Percentiles rank a stretch among this genome's conserved stretches.
phyloP scores from a whole-genome alignment of 2,113 vertebrate species.

The Leptobrachium leishanense region DNA sequence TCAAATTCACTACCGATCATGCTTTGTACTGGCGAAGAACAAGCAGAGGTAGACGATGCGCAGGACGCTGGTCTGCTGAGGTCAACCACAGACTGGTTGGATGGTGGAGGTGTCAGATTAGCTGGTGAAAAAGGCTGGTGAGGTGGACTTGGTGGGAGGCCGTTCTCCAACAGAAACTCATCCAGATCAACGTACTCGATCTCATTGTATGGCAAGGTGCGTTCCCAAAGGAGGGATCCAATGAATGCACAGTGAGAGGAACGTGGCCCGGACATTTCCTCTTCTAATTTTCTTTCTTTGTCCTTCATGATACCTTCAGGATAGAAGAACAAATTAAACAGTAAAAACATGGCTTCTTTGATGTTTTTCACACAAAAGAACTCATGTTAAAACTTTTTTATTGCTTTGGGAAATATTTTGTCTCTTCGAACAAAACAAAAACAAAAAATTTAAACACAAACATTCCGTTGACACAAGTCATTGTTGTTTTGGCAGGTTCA shows the following conservation, averaged over 20 bases:
- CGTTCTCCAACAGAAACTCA: constrained; percentile 68
- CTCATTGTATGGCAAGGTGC: constrained; percentile 66
- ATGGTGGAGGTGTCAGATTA: constrained; percentile 58
- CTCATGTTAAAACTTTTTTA: background rate
- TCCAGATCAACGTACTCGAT: constrained; percentile 70
- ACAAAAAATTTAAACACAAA: too few species aligned
- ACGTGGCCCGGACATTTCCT: constrained; percentile 47
- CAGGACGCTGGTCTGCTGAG: constrained; percentile 63
- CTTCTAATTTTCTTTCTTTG: constrained; percentile 54
- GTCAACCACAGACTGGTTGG: constrained; percentile 56
- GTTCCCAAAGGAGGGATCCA: constrained; percentile 67
- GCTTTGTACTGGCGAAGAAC: constrained; percentile 62
- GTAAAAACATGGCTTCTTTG: background rate
- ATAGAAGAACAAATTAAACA: background rate
- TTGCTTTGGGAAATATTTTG: background rate
- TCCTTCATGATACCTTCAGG: constrained; percentile 52
- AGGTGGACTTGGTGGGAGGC: constrained; percentile 64
- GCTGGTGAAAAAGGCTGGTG: constrained; percentile 55
- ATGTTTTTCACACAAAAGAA: background rate
- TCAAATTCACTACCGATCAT: constrained; percentile 54
- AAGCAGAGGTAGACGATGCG: constrained; percentile 58
- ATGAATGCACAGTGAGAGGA: constrained; percentile 58
- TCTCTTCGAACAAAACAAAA: too few species aligned
- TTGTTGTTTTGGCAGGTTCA: background rate
- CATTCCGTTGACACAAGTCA: background rate